Evolutionary conservation across 1,140 invertebrate species (phyloP).

Genomic region (Drosophila micromelanica): DNA sequence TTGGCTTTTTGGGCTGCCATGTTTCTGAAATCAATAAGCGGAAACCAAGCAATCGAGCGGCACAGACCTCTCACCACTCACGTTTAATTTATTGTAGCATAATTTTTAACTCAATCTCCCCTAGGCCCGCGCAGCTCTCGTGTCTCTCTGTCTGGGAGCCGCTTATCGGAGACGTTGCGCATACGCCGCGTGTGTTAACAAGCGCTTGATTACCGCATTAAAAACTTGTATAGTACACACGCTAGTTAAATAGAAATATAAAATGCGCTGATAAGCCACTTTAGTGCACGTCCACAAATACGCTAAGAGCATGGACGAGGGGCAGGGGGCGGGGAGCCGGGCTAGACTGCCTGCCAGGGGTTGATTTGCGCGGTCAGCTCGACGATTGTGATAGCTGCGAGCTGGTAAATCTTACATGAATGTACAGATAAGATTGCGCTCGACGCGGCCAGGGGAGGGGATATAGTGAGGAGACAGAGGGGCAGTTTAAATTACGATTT

Average conservation of each 20-base stretch:
- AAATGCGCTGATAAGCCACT: slow-evolving; percentile 34
- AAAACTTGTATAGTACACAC: slow-evolving; percentile 46
- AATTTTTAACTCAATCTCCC: slow-evolving; percentile 29
- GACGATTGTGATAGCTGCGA: slow-evolving; percentile 27
- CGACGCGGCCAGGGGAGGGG: neutral
- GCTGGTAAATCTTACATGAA: slow-evolving; percentile 60
- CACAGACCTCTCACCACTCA: neutral
- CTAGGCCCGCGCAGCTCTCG: neutral
- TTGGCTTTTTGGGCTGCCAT: slow-evolving; percentile 39
- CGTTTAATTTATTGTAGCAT: slow-evolving; percentile 70
- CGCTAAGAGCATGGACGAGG: neutral
- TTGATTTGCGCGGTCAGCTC: slow-evolving; percentile 29
- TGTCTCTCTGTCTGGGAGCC: neutral
- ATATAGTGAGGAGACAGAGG: too few species aligned
- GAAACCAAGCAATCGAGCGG: slow-evolving; percentile 55
- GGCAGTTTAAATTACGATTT: too few species aligned
- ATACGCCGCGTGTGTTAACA: slow-evolving; percentile 72
- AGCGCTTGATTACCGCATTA: slow-evolving; percentile 79
- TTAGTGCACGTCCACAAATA: slow-evolving; percentile 9
- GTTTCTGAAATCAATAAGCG: slow-evolving; percentile 75
- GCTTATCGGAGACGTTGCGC: slow-evolving; percentile 61
- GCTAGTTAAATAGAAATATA: slow-evolving; percentile 57
- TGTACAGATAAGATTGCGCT: slow-evolving; percentile 58
- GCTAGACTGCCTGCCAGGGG: neutral
- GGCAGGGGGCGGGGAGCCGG: neutral